These are phyloP conservation scores for Pocillopora meandrina DNA, from an alignment of 92 coral and sea anemone species.

Conservation along the genomic window DNA sequence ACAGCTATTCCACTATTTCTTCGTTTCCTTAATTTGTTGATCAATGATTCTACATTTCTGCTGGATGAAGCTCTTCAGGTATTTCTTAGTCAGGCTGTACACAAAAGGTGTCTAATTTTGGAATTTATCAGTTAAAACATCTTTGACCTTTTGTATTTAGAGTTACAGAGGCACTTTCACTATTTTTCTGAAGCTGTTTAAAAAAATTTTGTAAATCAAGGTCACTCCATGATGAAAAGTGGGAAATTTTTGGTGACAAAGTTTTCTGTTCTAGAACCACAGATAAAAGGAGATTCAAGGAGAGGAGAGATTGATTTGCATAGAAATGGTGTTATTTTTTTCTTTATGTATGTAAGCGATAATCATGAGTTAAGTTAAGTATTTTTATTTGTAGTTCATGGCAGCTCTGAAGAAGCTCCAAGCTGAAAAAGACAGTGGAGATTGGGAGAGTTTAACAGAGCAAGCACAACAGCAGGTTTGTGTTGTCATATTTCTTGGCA, in stretches of 20 bases:
- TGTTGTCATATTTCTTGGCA: background rate
- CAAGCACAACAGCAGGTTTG: conserved; percentile 68
- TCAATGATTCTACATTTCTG: conserved; percentile 89
- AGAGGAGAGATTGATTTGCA: no score
- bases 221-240: no score
- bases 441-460: conserved; percentile 76
- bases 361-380: no score
- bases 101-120: background rate
- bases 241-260: no score
- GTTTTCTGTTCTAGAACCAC: no score
- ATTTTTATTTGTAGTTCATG: conserved; percentile 62
- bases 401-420: conserved; percentile 76
- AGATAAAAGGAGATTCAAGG: no score
- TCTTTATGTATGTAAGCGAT: no score
- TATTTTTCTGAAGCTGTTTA: no score
- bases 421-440: conserved; percentile 74
- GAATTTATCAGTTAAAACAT: background rate
- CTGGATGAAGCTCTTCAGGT: conserved; percentile 96
- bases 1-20: conserved; percentile 65
- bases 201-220: no score
- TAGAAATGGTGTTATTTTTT: no score
- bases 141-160: no score
- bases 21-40: conserved; percentile 88
- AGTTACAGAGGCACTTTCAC: no score
- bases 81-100: background rate